Percentiles rank a stretch among this genome's conserved stretches.
These are phyloP conservation scores for Paraescarpia echinospica DNA, from an alignment of 1,140 invertebrate species.

Conservation along the genomic window DNA sequence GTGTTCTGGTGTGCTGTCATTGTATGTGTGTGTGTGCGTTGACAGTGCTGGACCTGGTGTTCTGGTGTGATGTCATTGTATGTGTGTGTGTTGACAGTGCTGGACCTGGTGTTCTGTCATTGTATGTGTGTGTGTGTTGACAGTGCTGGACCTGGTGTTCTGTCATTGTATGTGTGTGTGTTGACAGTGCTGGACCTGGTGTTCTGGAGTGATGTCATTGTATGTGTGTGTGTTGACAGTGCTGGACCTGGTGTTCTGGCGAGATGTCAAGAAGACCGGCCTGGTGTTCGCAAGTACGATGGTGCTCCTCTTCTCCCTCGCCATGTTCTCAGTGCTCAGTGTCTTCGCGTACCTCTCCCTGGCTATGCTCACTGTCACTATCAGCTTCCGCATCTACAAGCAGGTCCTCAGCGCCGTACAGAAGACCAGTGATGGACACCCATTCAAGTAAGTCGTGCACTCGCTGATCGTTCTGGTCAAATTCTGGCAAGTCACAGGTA, in stretches of 20 bases:
- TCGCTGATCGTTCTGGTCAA: too few species aligned
- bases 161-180: too few species aligned
- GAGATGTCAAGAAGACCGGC: constrained; percentile 90
- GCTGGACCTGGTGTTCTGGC: constrained; percentile 95
- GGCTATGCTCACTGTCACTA: constrained; percentile 76
- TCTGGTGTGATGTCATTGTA: too few species aligned
- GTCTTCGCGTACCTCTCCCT: constrained; percentile 90
- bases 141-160: too few species aligned
- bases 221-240: constrained; percentile 63
- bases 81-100: too few species aligned
- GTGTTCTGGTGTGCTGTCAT: too few species aligned
- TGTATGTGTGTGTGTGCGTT: too few species aligned
- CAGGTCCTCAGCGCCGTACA: constrained; percentile 92
- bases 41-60: too few species aligned
- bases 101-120: too few species aligned
- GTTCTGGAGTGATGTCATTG: neutral
- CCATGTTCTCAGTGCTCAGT: constrained; percentile 92
- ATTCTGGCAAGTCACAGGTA: neutral
- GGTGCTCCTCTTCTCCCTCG: constrained; percentile 84
- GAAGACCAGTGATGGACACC: constrained; percentile 94
- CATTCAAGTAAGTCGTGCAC: constrained; percentile 83
- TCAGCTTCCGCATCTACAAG: constrained; percentile 94
- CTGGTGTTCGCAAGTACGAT: constrained; percentile 86
- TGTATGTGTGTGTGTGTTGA: too few species aligned
- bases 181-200: too few species aligned